These are phyloP conservation scores for Antrozous pallidus DNA, from an alignment of 2,797 vertebrate species.

Conservation along the genomic window DNA sequence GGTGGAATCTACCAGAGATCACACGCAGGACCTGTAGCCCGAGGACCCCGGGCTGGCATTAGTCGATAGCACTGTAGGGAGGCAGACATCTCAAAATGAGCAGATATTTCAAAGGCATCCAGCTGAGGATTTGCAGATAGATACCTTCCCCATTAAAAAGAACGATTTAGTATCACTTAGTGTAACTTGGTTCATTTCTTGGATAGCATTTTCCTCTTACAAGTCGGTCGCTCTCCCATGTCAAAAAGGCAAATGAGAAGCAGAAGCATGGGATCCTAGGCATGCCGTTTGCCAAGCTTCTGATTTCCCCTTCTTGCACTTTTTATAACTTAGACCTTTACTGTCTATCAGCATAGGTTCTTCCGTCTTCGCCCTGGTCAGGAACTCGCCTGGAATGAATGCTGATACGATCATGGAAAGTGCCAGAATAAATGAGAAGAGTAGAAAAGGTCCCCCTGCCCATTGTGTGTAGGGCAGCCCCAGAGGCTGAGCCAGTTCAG, in stretches of 20 bases:
- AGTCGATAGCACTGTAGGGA: neutral
- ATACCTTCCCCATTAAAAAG: neutral
- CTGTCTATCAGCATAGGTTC: neutral
- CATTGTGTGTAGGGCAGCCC: neutral
- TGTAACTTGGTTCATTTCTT: neutral
- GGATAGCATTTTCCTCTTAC: neutral
- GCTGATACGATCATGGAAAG: neutral
- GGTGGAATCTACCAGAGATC: neutral
- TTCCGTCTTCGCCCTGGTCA: neutral
- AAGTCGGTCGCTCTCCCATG: neutral
- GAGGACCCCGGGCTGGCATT: neutral
- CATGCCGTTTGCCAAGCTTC: neutral
- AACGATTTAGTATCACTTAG: neutral
- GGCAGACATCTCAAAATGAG: neutral
- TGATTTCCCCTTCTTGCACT: conserved; percentile 32
- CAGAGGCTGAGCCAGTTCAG: neutral
- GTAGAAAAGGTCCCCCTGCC: neutral
- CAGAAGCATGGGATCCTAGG: neutral
- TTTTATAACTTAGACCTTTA: conserved; percentile 37
- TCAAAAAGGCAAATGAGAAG: neutral
- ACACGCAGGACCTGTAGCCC: neutral
- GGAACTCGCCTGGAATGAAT: neutral
- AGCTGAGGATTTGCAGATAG: neutral
- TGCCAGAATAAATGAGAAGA: neutral
- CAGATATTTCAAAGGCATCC: neutral